Conservation (phyloP, 2,888 invertebrate species). For the Criorhina ranunculi region DNA sequence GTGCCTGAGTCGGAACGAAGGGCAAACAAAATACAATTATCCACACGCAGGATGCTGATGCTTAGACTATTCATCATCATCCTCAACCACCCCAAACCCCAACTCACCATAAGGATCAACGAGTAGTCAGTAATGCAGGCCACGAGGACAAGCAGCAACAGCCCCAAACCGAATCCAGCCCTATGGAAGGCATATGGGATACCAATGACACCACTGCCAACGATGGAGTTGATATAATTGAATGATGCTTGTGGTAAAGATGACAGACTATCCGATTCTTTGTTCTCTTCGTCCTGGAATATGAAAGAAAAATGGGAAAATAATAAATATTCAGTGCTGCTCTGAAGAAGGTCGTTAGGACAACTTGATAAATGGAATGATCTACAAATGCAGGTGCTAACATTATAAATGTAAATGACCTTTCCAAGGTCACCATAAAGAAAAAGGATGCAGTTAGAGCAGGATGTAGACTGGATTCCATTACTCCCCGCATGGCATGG, state of each 20-base stretch:
- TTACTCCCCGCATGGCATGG: neutral
- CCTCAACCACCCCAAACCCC: neutral
- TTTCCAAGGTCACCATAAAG: neutral
- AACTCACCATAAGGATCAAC: conserved; percentile 90
- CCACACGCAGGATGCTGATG: conserved; percentile 14
- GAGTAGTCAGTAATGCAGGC: conserved; percentile 93
- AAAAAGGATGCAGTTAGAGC: neutral
- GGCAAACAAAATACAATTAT: conserved; percentile 47
- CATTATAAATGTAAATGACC: neutral
- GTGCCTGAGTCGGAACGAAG: neutral
- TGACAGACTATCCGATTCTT: conserved; percentile 86
- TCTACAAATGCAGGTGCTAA: neutral
- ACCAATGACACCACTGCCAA: conserved; percentile 94
- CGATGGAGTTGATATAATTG: conserved; percentile 95
- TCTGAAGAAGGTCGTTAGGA: conserved; percentile 6
- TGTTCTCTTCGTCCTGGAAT: conserved; percentile 70
- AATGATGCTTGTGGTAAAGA: conserved; percentile 91
- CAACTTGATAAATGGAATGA: conserved; percentile 8
- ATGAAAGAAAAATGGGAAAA: conserved; percentile 2
- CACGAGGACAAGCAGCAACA: conserved; percentile 89
- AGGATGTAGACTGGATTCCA: conserved; percentile 5
- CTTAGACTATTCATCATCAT: conserved; percentile 46
- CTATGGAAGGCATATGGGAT: conserved; percentile 93
- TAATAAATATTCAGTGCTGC: neutral
- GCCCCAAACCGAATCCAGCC: conserved; percentile 91